These are phyloP conservation scores for Stenchaetothrips biformis DNA, from an alignment of 2,888 invertebrate genomes.

Conservation along the genomic window DNA sequence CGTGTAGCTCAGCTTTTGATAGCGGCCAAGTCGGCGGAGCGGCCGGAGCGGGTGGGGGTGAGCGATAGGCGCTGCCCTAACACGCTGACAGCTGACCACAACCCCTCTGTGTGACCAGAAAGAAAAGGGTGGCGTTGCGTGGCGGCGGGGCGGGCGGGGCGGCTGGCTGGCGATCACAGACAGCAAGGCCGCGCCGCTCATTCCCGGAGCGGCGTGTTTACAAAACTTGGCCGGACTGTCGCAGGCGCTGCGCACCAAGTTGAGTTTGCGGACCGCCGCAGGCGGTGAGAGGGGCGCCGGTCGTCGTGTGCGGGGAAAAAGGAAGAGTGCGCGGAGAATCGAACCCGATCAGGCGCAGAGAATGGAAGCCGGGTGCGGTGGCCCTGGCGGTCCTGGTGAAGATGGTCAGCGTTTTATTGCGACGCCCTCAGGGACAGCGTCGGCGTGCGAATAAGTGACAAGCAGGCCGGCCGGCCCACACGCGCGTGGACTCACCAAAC, in stretches of 20 bases:
- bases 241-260: background rate
- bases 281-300: background rate
- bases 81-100: conserved; percentile 24
- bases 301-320: background rate
- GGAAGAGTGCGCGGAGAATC: background rate
- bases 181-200: background rate
- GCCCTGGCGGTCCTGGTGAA: background rate
- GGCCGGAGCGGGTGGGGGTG: background rate
- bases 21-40: conserved; percentile 9
- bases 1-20: conserved; percentile 22
- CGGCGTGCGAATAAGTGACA: conserved; percentile 20
- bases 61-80: conserved; percentile 24
- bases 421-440: background rate
- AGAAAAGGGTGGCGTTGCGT: background rate
- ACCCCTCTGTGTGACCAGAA: background rate
- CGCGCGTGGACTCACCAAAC: conserved; percentile 13
- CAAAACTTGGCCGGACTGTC: background rate
- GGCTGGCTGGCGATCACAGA: background rate
- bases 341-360: too few species aligned
- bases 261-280: background rate
- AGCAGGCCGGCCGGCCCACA: background rate
- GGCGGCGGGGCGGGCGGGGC: background rate
- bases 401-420: background rate
- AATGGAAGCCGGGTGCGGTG: background rate
- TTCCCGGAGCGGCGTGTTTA: background rate